Percentiles rank a stretch among this genome's conserved stretches.
Conservation (phyloP, 2,888 invertebrate genomes). For the Onthophagus sagittarius region DNA sequence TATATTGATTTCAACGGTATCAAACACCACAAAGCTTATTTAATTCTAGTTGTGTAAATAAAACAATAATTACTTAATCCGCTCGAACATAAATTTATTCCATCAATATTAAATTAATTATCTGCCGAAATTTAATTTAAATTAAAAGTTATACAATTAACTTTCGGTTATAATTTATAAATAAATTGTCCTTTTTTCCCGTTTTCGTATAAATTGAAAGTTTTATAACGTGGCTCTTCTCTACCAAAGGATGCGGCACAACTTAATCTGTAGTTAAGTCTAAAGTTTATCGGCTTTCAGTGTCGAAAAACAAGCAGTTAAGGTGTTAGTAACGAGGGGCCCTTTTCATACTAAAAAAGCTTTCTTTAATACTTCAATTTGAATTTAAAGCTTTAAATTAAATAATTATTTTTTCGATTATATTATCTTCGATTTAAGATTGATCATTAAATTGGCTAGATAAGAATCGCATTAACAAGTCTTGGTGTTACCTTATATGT, state of each 20-base stretch:
- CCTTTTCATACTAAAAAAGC: not conserved
- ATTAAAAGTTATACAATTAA: no score
- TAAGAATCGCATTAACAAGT: not conserved
- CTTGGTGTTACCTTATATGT: not conserved
- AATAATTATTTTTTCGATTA: no score
- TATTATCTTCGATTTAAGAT: no score
- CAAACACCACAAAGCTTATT: not conserved
- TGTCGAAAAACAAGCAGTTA: not conserved
- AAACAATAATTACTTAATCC: not conserved
- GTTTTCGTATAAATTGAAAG: not conserved
- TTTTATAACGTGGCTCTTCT: not conserved
- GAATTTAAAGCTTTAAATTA: no score
- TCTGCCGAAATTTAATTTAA: no score
- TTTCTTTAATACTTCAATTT: not conserved
- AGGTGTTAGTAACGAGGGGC: not conserved
- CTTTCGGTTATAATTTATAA: not conserved
- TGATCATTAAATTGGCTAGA: not conserved
- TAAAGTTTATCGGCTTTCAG: not conserved
- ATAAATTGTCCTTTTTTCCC: not conserved
- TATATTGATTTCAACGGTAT: no score
- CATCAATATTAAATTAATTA: no score
- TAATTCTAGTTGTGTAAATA: not conserved
- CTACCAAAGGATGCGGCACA: not conserved
- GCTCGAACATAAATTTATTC: not conserved
- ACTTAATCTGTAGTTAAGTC: not conserved